Evolutionary conservation across 2,797 vertebrate species (phyloP), one percentile per base, ranked within the genome.

Genomic region (Phoeniculus purpureus): DNA sequence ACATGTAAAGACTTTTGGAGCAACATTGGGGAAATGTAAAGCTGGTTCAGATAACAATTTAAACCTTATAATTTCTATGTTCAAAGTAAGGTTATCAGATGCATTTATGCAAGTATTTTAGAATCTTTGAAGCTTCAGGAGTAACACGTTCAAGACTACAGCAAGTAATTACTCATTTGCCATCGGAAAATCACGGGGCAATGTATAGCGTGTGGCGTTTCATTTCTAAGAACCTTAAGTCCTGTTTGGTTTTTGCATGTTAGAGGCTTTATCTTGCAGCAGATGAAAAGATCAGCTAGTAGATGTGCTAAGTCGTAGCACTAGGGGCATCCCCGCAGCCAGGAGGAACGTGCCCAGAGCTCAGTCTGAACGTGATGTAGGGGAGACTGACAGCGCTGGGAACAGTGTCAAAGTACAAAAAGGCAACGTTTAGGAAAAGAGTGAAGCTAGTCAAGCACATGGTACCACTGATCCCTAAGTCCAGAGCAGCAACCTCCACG

Each of bases 281-380:
- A 62, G 37, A 13, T 21, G 62, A 43, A 70, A 75, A 83, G 29
- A 79, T 62, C 31, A 65, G 15, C 37, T 58, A 45, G 27, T 50
- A 84, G 86, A 90, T 70, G 22, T 70, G 64, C 67, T 60, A 88
- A 92, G 58, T 90, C 61, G 74, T 15, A 65, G 60, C 48, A 79
- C 29, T 50, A 8, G 22, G 13, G 32, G 12, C 22, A 62, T 29
- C 34, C 52, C 7, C 32, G 60, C 45, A 71, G 56, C 60, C 54
- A 84, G 48, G 29, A 76, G 50, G 50, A 66, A 45, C 16, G 17
- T 47, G 50, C 26, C 60, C 58, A 70, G 34, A 79, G 50, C 60
- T 76, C 71, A 51, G 27, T 21, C 27, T 58, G 18, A 18, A 25
- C 1, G 0, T 64, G 72, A 74, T 67, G 5, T 62, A 60, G 88